phyloP scores from a whole-genome alignment of 2,888 invertebrate species.

The Fissipunctia ypsillon region DNA sequence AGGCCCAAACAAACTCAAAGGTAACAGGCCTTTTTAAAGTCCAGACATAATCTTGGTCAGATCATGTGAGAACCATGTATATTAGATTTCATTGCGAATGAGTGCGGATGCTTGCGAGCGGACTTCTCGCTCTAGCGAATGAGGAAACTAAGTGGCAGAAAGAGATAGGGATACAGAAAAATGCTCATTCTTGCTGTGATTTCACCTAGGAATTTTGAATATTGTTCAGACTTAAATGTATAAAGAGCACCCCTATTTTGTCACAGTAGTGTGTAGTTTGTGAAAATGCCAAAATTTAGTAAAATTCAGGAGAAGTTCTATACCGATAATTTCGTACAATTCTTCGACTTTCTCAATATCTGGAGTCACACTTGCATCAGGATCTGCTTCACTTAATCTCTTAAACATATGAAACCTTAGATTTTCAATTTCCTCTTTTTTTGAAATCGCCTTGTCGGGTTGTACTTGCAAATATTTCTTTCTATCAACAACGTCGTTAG shows the following conservation, averaged over 20 bases:
- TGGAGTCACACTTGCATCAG: conserved; percentile 41
- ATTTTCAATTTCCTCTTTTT: conserved; percentile 74
- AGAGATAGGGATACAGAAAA: background rate
- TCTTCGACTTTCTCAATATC: conserved; percentile 61
- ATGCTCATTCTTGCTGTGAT: background rate
- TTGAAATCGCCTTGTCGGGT: conserved; percentile 63
- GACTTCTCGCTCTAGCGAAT: background rate
- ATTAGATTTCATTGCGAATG: background rate
- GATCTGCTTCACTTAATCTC: conserved; percentile 68
- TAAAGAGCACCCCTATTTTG: background rate
- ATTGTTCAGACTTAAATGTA: background rate
- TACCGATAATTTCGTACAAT: conserved; percentile 61
- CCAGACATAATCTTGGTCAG: too few species aligned
- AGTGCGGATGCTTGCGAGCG: too few species aligned
- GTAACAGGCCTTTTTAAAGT: too few species aligned
- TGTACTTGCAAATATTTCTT: conserved; percentile 76
- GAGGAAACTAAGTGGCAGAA: background rate
- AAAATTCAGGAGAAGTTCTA: background rate
- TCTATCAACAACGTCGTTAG: conserved; percentile 74
- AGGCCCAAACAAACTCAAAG: too few species aligned
- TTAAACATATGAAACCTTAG: conserved; percentile 76
- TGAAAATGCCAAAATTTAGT: background rate
- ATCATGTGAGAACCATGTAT: too few species aligned
- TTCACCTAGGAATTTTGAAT: background rate
- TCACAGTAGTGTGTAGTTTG: background rate